Conservation (phyloP, 2,113 vertebrate species). For the Chaetura pelagica region DNA sequence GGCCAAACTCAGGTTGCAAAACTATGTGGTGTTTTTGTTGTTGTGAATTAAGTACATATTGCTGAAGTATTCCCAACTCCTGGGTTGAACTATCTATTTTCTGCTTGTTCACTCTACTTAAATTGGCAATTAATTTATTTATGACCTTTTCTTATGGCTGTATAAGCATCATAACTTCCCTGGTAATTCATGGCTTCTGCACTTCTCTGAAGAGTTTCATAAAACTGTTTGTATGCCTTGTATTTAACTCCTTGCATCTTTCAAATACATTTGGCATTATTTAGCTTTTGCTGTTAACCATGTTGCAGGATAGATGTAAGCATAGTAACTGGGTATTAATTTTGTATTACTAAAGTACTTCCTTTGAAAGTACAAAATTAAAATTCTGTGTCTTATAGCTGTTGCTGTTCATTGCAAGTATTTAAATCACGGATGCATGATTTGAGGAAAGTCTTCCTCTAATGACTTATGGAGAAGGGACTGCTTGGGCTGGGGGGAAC, state of each 20-base stretch:
- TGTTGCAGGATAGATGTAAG: not conserved
- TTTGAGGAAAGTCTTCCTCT: not conserved
- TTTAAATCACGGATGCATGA: fast-evolving
- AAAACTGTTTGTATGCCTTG: not conserved
- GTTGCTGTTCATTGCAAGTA: not conserved
- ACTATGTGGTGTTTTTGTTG: not conserved
- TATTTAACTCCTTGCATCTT: not conserved
- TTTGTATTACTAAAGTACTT: not conserved
- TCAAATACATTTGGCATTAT: not conserved
- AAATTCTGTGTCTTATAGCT: not conserved
- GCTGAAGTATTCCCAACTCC: not conserved
- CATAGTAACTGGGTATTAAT: not conserved
- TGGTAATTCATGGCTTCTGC: not conserved
- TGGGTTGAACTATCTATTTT: not conserved
- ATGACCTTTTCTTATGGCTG: not conserved
- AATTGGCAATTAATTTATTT: not conserved
- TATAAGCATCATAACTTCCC: not conserved
- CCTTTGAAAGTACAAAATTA: not conserved
- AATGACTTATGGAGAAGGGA: not conserved
- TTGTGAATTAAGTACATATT: not conserved
- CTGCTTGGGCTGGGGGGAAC: not conserved
- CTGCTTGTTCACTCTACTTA: not conserved
- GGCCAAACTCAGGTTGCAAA: not conserved
- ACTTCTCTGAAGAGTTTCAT: not conserved
- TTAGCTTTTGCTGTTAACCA: not conserved